Conservation (phyloP, 2,797 vertebrate genomes). For the Coregonus ussuriensis region DNA sequence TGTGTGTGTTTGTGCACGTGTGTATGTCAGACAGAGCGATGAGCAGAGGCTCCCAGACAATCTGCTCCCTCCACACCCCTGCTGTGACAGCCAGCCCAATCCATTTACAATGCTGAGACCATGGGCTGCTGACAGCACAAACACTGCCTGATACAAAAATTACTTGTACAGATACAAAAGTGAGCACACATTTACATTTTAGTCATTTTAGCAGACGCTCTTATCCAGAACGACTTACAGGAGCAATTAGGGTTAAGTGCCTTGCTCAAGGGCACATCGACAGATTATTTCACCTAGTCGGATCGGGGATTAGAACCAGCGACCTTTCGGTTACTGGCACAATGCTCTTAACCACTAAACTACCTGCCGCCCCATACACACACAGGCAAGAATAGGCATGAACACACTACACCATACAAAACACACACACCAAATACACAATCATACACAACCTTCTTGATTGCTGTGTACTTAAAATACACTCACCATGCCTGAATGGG, state of each 20-base stretch:
- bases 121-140: constrained; percentile 5
- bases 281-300: no score
- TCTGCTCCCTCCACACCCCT: constrained; percentile 53
- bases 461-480: constrained; percentile 15
- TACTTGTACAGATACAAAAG: no score
- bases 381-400: not conserved
- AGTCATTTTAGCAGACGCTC: no score
- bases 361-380: not conserved
- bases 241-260: no score
- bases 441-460: constrained; percentile 14
- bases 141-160: not conserved
- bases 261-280: no score
- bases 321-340: no score
- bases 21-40: not conserved
- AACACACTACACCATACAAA: constrained; percentile 16
- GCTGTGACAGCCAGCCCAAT: constrained; percentile 45
- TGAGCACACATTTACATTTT: no score
- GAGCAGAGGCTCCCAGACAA: constrained; percentile 51
- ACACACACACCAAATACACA: constrained; percentile 3
- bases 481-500: constrained; percentile 51
- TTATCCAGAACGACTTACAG: no score
- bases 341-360: no score
- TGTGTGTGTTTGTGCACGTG: constrained; percentile 7
- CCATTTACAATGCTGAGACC: constrained; percentile 51
- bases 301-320: no score